Base-by-base conservation (phyloP, 1,140 invertebrate species). In the Listronotus bonariensis region DNA sequence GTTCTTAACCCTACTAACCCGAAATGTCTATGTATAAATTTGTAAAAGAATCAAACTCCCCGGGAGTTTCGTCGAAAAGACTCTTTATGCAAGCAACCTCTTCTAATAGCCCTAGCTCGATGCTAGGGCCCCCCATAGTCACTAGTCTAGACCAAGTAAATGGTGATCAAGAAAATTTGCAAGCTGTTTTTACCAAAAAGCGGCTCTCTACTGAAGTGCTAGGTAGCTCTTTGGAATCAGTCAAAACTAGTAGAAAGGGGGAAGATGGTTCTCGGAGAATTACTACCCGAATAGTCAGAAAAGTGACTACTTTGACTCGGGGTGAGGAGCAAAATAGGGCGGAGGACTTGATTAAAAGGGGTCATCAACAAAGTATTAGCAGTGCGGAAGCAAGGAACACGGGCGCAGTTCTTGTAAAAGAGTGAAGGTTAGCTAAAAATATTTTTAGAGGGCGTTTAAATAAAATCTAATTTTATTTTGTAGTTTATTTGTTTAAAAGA, bases 221-320 rank as follows among this genome's bases (percentile, higher is more conserved):
- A 77, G 92, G 90, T 70, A 91, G 89, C 73, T 91, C 89, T 55
- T 82, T 92, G 74, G 89, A 92, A 76, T 90, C 90, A 66, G 89
- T 87, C 48, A 91, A 91, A 78, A 87, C 90, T 69, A 91, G 88
- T 76, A 87, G 86, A 80, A 87, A 85, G 74, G 87, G 84, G 66
- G 87, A 87, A 71, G 91, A 84, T 78, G 91, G 88, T 52, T 87
- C 88, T 68, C 84, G 89, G 49, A 84, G 89, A 59, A 92, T 95
- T 56, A 95, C 92, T 12, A 92, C 92, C 20, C 87, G 91, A 70
- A 92, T 95, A 63, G 87, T 95, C 6, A 84, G 92, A 48, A 96
- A 95, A 78, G 93, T 94, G 63, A 96, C 93, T 8, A 95, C 93
- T 0, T 77, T 96, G 54, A 93, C 92, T 14, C 83, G 92, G 3